These are phyloP conservation scores for Botia kubotai DNA, from an alignment of 2,797 vertebrate species.

Conservation along the genomic window DNA sequence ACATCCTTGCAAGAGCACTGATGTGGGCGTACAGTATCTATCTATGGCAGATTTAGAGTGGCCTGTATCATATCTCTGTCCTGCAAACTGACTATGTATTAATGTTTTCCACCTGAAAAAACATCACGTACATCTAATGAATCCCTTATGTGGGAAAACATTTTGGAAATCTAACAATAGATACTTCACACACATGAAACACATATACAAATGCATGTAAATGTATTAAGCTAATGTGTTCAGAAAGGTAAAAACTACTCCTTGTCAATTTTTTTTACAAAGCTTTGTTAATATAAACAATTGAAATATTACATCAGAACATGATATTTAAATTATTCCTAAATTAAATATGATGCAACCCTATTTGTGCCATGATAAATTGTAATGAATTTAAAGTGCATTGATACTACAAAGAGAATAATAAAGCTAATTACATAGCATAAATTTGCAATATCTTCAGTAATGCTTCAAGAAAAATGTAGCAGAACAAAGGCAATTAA, in stretches of 20 bases:
- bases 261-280: constrained; percentile 61
- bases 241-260: constrained; percentile 58
- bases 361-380: constrained; percentile 42
- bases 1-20: background rate
- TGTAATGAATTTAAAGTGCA: constrained; percentile 11
- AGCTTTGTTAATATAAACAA: constrained; percentile 50
- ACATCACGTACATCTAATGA: too few relatives aligned
- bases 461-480: background rate
- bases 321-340: constrained; percentile 1
- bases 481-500: constrained; percentile 19
- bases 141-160: too few relatives aligned
- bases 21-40: too few relatives aligned
- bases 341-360: constrained; percentile 20
- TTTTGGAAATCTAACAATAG: too few relatives aligned
- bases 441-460: constrained; percentile 20
- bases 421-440: constrained; percentile 20
- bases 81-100: too few relatives aligned
- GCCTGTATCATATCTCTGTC: too few relatives aligned
- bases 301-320: constrained; percentile 42
- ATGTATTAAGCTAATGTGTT: constrained; percentile 62
- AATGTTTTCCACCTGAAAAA: background rate
- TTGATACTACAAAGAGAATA: constrained; percentile 29
- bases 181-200: too few relatives aligned
- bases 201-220: too few relatives aligned
- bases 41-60: background rate